Evolutionary conservation across 2,888 invertebrate species (phyloP), one percentile per base, ranked within the genome.

Genomic region (Drosophila leonis): DNA sequence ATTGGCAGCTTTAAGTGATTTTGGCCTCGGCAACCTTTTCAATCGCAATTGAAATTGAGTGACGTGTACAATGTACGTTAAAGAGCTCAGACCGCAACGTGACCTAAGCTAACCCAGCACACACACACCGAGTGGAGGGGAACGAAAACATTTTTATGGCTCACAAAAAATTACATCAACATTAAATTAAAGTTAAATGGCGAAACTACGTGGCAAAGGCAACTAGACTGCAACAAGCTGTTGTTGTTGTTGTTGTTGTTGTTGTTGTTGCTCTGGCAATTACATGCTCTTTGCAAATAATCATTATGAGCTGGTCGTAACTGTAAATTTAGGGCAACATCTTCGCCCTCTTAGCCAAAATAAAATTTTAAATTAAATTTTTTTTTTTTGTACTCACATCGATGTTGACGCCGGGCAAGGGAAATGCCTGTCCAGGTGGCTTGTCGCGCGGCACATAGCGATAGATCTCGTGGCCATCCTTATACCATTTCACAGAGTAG

Each of bases 401-500:
- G 56, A 97, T 97, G 88, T 95, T 95, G 73, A 98, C 96, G 82
- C 97, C 97, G 1, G 96, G 96, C 83, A 97, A 94, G 54, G 95
- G 94, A 92, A 97, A 97, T 83, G 96, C 95, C 93, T 97, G 96
- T 65, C 96, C 95, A 12, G 97, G 96, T 75, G 97, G 97, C 88
- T 94, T 94, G 92, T 97, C 97, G 56, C 96, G 94, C 37, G 97
- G 97, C 84, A 97, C 96, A 93, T 96, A 97, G 71, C 97, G 94
- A 94, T 97, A 97, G 94, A 97, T 97, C 94, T 97, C 97, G 92
- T 96, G 95, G 75, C 97, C 97, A 92, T 97, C 97, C 93, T 97
- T 97, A 94, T 97, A 97, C 97, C 97, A 98, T 94, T 97, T 97
- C 90, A 97, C 97, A 33, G 97, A 97, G 93, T 98, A 98, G 55